Base-by-base conservation (phyloP, 2,113 vertebrate species). In the Chaetorhynchus papuensis region DNA sequence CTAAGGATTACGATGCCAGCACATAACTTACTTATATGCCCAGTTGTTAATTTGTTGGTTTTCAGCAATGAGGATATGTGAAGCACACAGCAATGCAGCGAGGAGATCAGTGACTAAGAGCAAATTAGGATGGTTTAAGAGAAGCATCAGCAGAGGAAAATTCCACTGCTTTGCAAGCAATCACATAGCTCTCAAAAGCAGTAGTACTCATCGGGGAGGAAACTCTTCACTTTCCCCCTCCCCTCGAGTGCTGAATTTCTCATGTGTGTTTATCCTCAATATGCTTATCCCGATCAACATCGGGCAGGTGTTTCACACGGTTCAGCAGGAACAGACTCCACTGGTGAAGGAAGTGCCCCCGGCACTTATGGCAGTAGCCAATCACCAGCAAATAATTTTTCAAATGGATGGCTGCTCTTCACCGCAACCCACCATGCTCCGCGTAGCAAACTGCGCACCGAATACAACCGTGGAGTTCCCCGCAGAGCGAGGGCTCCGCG, bases 121-220 rank as follows among this genome's bases (percentile, higher is more conserved):
- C 91, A 95, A 78, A 94, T 5, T 39, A 76, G 79, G 86, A 76
- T 89, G 88, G 83, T 79, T 94, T 96, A 93, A 83, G 71, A 74
- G 85, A 97, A 96, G 30, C 78, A 92, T 90, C 87, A 83, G 76
- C 54, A 87, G 76, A 96, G 97, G 96, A 98, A 98, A 98, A 97
- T 97, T 96, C 95, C 96, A 97, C 52, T 89, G 87, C 80, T 91
- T 84, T 84, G 63, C 88, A 83, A 94, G 82, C 63, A 37, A 57
- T 78, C 95, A 69, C 7, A 35, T 44, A 88, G 89, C 81, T 87
- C 65, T 83, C 74, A 35, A 28, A 56, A 92, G 76, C 78, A 94
- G 24, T 30, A 74, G 72, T 70, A 95, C 63, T 66, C 71, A 59
- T 82, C 5, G 8, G 22, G 50, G 75, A 94, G 83, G 49, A 94